Evolutionary conservation across 64 coral and sea anemone species (phyloP).

Genomic region (Platygyra sinensis): DNA sequence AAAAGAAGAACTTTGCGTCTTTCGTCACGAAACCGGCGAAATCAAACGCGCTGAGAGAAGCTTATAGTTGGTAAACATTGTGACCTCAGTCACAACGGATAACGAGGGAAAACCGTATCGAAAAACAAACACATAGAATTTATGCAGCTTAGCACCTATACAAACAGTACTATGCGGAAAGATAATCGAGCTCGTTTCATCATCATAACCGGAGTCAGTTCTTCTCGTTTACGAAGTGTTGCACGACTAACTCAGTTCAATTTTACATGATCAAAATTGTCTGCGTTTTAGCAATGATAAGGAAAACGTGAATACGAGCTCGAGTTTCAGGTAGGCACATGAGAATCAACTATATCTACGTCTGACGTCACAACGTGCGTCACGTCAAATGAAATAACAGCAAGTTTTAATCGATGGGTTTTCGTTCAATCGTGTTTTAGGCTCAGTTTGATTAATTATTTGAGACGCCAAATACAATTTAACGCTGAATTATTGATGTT

Average conservation of each 20-base stretch:
- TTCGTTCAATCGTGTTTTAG: neutral
- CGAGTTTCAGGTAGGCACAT: neutral
- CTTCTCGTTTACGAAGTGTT: too few species aligned
- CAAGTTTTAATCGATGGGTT: neutral
- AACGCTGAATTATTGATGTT: neutral
- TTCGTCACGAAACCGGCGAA: neutral
- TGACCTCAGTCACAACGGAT: neutral
- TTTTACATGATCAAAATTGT: too few species aligned
- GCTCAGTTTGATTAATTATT: neutral
- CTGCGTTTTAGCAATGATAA: neutral
- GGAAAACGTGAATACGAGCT: neutral
- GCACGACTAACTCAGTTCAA: too few species aligned
- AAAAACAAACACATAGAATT: too few species aligned
- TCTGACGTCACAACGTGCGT: constrained; percentile 19
- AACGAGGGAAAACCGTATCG: neutral
- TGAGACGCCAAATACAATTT: neutral
- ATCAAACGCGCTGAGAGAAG: neutral
- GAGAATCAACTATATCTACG: neutral
- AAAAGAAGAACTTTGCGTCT: neutral
- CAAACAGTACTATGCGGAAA: too few species aligned
- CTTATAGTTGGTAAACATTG: neutral
- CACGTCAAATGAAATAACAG: neutral
- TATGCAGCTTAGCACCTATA: too few species aligned
- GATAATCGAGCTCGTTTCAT: too few species aligned
- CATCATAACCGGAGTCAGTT: too few species aligned